These are phyloP conservation scores for Lepus oiostolus DNA, from an alignment of 2,797 vertebrate genomes.

Conservation along the genomic window DNA sequence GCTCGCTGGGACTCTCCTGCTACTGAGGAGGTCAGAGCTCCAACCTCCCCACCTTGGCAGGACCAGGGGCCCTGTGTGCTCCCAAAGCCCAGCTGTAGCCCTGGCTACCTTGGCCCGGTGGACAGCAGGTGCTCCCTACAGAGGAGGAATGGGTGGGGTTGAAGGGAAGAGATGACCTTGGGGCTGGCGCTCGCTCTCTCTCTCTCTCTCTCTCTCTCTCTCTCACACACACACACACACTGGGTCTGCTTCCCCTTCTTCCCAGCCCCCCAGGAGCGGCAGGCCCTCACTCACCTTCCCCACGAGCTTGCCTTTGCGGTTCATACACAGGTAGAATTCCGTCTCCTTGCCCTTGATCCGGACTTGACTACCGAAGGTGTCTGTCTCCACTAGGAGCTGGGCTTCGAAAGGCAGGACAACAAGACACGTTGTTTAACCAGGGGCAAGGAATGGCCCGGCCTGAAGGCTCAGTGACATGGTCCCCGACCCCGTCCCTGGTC, in stretches of 20 bases:
- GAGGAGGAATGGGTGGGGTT: background rate
- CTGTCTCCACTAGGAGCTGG: conserved; percentile 96
- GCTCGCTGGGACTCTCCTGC: background rate
- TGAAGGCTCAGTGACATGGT: background rate
- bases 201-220: background rate
- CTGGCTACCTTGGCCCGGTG: background rate
- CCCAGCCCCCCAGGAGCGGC: conserved; percentile 76
- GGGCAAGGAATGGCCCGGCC: background rate
- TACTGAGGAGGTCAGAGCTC: background rate
- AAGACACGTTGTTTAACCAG: conserved; percentile 83
- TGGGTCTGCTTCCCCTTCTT: conserved; percentile 69
- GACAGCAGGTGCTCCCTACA: background rate
- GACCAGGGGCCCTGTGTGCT: background rate
- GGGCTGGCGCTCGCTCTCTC: background rate
- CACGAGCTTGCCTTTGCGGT: conserved; percentile 93
- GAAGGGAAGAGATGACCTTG: background rate
- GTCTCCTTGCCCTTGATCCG: conserved; percentile 95
- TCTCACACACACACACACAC: background rate
- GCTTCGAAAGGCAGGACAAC: conserved; percentile 91
- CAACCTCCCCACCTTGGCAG: too few relatives aligned
- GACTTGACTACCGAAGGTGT: conserved; percentile 95
- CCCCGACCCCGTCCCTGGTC: background rate
- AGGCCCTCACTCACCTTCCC: conserved; percentile 92
- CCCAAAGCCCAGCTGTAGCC: background rate
- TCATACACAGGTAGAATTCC: conserved; percentile 95